A percentile compares a stretch with the other conserved stretches of the same genome.
phyloP scores from a whole-genome alignment of 2,888 invertebrate genomes.

The Eulithis testata region DNA sequence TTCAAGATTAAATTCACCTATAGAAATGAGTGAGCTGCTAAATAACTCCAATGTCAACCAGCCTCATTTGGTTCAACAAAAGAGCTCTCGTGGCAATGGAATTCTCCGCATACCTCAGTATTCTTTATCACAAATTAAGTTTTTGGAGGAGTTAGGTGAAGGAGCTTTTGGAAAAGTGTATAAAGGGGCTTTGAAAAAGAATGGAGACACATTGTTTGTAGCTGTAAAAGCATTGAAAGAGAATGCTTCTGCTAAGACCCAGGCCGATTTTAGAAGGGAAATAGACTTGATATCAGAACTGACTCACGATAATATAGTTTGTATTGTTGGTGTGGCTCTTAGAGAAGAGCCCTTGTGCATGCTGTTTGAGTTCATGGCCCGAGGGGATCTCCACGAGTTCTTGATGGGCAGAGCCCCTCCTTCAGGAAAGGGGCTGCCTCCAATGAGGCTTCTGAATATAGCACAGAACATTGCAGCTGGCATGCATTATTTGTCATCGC shows the following conservation, averaged over 20 bases:
- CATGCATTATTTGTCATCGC: conserved; percentile 94
- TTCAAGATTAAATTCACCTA: conserved; percentile 89
- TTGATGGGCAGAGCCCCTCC: conserved; percentile 95
- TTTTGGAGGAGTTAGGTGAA: conserved; percentile 96
- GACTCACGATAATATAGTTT: conserved; percentile 97
- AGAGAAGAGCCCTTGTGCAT: conserved; percentile 96
- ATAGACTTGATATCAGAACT: conserved; percentile 97
- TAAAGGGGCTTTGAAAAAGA: conserved; percentile 94
- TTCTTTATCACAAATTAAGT: conserved; percentile 92
- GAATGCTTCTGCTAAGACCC: conserved; percentile 95
- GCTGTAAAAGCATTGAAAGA: conserved; percentile 98
- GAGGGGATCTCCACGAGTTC: conserved; percentile 98
- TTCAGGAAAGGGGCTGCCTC: conserved; percentile 90
- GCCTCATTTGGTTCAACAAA: conserved; percentile 70
- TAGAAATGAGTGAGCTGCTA: conserved; percentile 93
- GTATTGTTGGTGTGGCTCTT: conserved; percentile 95
- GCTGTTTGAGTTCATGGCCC: conserved; percentile 99
- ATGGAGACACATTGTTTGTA: conserved; percentile 89
- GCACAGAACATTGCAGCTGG: conserved; percentile 93
- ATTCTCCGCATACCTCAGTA: conserved; percentile 91
- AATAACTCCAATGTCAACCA: conserved; percentile 80
- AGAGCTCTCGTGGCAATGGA: conserved; percentile 78
- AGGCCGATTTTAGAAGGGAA: conserved; percentile 96
- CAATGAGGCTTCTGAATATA: conserved; percentile 94
- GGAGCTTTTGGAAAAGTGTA: conserved; percentile 99